phyloP scores from a whole-genome alignment of 2,113 vertebrate species.

The Malurus melanocephalus region DNA sequence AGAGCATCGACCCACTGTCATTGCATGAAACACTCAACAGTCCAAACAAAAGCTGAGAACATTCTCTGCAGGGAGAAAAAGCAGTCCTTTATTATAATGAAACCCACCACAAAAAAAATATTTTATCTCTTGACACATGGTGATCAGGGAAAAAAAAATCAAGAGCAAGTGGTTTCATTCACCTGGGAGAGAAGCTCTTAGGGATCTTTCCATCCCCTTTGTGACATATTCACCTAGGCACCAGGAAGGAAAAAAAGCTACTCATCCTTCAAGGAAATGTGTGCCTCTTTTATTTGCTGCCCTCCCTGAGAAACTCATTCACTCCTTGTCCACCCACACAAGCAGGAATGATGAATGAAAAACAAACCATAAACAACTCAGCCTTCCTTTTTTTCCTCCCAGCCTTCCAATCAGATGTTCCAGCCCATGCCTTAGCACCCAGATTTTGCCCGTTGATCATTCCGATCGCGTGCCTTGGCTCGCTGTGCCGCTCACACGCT shows the following conservation, averaged over 20 bases:
- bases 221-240: neutral
- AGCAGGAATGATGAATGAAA: constrained; percentile 40
- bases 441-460: neutral
- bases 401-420: neutral
- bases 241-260: neutral
- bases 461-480: neutral
- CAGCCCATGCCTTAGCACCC: neutral
- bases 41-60: neutral
- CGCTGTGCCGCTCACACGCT: neutral
- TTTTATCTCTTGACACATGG: neutral
- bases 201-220: neutral
- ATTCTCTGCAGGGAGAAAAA: neutral
- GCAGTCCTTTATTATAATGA: neutral
- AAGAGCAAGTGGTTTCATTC: neutral
- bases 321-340: constrained; percentile 47
- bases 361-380: constrained; percentile 31
- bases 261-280: constrained; percentile 22
- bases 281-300: constrained; percentile 17
- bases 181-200: neutral
- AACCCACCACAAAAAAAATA: neutral
- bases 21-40: neutral
- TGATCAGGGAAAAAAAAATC: neutral
- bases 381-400: neutral
- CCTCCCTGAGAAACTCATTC: constrained; percentile 42
- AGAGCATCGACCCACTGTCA: neutral